These are phyloP conservation scores for Alitta virens DNA, from an alignment of 2,888 invertebrate genomes.

Conservation along the genomic window DNA sequence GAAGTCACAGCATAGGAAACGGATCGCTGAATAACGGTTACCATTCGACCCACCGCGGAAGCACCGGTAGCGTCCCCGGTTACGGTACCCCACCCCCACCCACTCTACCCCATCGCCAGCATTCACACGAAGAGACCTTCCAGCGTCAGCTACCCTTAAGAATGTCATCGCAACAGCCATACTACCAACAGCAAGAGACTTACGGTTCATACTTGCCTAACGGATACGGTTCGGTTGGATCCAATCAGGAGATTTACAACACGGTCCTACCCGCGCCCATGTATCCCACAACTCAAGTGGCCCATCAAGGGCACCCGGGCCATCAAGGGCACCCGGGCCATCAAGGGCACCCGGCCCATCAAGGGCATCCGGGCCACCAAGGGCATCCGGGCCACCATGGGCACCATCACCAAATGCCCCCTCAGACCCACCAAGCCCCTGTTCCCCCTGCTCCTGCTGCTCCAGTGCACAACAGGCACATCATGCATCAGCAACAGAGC, in stretches of 20 bases:
- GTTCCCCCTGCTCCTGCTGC: not conserved
- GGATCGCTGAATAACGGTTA: not conserved
- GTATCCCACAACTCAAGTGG: too few species aligned
- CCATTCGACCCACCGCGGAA: not conserved
- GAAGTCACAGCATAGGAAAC: not conserved
- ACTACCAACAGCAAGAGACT: not conserved
- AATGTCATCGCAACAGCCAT: not conserved
- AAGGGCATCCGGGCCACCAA: too few species aligned
- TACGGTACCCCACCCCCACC: not conserved
- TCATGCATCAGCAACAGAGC: too few species aligned
- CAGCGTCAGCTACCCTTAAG: not conserved
- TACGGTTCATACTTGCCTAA: not conserved
- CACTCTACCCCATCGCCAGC: not conserved
- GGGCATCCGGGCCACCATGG: not conserved
- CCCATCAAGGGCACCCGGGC: too few species aligned
- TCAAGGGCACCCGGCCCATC: not conserved
- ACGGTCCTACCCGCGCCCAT: not conserved
- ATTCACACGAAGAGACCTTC: not conserved
- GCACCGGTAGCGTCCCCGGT: not conserved
- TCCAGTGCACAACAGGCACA: too few species aligned
- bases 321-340: not conserved
- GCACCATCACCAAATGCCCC: not conserved
- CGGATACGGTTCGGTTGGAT: not conserved
- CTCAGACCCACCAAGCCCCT: not conserved
- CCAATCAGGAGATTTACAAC: not conserved